Conservation (phyloP, 2,888 invertebrate species). For the Actias luna region DNA sequence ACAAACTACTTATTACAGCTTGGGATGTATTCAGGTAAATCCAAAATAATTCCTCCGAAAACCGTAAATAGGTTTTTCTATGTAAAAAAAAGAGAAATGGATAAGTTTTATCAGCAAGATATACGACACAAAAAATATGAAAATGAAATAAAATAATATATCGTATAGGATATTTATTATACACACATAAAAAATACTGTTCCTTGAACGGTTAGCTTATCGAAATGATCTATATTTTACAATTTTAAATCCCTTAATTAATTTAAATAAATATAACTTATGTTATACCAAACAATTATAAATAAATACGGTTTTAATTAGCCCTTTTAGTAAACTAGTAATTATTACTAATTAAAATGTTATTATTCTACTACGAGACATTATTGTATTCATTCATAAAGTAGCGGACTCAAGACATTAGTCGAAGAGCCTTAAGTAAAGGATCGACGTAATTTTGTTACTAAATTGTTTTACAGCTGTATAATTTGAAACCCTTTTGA, state of each 20-base stretch:
- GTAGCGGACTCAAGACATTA: conserved; percentile 40
- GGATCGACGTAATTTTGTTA: conserved; percentile 49
- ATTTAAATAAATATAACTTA: no score
- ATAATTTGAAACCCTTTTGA: conserved; percentile 10
- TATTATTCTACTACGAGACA: conserved; percentile 16
- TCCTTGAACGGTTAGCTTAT: no score
- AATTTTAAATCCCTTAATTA: no score
- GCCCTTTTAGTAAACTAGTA: not conserved
- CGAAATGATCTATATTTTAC: no score
- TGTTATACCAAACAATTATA: not conserved
- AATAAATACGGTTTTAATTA: not conserved
- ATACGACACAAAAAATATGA: not conserved
- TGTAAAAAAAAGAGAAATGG: no score
- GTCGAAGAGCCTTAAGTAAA: conserved; percentile 41
- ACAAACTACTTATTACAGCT: no score
- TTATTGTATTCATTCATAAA: conserved; percentile 38
- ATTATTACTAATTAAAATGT: not conserved
- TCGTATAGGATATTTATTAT: no score
- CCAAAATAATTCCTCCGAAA: no score
- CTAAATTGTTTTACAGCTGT: conserved; percentile 23
- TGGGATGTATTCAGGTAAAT: no score
- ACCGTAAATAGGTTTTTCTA: no score
- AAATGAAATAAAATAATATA: not conserved
- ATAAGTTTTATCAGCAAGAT: not conserved
- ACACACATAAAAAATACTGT: no score